A percentile compares a stretch with the other conserved stretches of the same genome.
Evolutionary conservation across 2,113 vertebrate genomes (phyloP).

Genomic region (Bothrops jararaca): DNA sequence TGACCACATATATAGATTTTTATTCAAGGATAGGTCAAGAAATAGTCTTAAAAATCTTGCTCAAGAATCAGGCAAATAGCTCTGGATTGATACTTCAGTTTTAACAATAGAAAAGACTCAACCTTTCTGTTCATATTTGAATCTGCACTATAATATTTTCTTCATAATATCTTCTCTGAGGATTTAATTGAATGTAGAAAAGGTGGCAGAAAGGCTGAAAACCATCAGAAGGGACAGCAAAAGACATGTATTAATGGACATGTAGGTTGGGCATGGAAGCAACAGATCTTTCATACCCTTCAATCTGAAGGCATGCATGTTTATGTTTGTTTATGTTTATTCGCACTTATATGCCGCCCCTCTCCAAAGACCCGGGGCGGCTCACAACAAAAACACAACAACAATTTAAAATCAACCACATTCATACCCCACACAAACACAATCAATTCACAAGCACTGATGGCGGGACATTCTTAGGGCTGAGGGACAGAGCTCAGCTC

Average conservation of each 20-base stretch:
- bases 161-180: background rate
- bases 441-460: too few species aligned
- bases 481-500: too few species aligned
- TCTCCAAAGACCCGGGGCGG: too few species aligned
- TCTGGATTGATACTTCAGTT: background rate
- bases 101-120: background rate
- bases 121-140: background rate
- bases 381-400: too few species aligned
- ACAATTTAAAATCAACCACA: too few species aligned
- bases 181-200: background rate
- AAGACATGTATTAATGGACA: background rate
- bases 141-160: background rate
- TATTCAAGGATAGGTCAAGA: background rate
- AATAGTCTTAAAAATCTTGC: background rate
- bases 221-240: background rate
- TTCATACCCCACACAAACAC: too few species aligned
- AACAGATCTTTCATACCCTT: background rate
- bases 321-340: too few species aligned
- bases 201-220: background rate
- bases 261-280: background rate
- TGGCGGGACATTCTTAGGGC: too few species aligned
- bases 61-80: background rate
- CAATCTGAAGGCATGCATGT: background rate
- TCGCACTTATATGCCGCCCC: too few species aligned
- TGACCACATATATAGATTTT: background rate